Base-by-base conservation (phyloP, 2,888 invertebrate species). In the Morinoia aosen region DNA sequence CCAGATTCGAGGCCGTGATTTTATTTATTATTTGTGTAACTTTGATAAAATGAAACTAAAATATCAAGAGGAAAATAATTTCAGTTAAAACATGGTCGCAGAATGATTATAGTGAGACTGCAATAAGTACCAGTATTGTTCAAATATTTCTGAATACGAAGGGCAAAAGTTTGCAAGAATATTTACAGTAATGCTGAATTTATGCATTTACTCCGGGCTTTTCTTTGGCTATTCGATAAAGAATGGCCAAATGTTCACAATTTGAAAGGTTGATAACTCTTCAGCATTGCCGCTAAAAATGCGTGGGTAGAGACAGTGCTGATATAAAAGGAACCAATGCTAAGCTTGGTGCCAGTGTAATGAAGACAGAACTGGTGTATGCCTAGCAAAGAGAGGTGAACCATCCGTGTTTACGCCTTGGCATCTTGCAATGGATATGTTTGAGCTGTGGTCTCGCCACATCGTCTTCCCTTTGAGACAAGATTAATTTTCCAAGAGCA, bases 351-450 rank as follows among this genome's bases (percentile, higher is more conserved):
- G 90, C 90, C 88, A 10, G 88, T 88, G 88, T 33, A 90, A 48
- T 48, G 48, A 57, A 93, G 57, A 57, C 48, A 39, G 91, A 57
- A 39, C 56, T 8, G 93, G 93, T 93, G 93, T 93, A 11, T 57
- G 93, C 25, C n/a, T 3, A 93, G 93, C 93, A 93, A 93, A 93
- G 56, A 93, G 16, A 57, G 48, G 93, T 57, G 56, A 93, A 93
- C 93, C 93, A 33, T 56, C n/a, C 57, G 93, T 93, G 93, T 93
- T 93, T 93, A 57, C 93, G 48, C 12, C 56, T 11, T 48, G 93
- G n/a, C 93, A 57, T 57, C 57, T 33, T 57, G 93, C 57, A 57
- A 93, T 93, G 93, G 93, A 93, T 93, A 93, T 93, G 93, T 93
- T 93, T 93, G 56, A 93, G 93, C 93, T 57, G 93, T 48, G 93